Conservation (phyloP, 2,113 vertebrate genomes). For the Bufo gargarizans region DNA sequence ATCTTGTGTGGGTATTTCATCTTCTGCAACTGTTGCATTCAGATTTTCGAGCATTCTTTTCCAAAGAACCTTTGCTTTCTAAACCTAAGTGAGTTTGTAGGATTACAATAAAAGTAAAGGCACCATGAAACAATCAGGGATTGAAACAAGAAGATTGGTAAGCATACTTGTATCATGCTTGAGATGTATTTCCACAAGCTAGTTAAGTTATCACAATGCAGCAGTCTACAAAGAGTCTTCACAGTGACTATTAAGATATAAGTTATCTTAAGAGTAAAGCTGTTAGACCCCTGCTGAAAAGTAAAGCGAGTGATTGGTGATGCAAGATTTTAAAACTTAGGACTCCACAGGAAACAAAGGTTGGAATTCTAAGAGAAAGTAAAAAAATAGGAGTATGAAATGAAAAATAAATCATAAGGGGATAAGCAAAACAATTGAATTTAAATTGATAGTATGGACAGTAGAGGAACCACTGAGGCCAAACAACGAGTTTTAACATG, state of each 20-base stretch:
- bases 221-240: constrained; percentile 38
- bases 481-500: constrained; percentile 58
- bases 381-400: constrained; percentile 54
- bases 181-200: constrained; percentile 51
- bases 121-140: constrained; percentile 34
- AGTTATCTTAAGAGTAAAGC: constrained; percentile 56
- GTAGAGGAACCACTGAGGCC: constrained; percentile 53
- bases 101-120: not conserved
- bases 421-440: constrained; percentile 60
- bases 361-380: constrained; percentile 51
- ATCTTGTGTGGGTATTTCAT: not conserved
- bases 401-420: constrained; percentile 59
- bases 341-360: constrained; percentile 57
- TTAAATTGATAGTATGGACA: constrained; percentile 59
- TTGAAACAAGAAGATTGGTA: constrained; percentile 46
- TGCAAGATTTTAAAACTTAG: constrained; percentile 58
- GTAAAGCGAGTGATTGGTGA: constrained; percentile 57
- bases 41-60: not conserved
- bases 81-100: not conserved
- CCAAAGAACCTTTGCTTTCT: not conserved
- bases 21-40: not conserved
- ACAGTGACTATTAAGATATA: constrained; percentile 59
- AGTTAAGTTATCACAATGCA: constrained; percentile 40
- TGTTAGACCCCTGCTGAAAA: constrained; percentile 58
- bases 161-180: constrained; percentile 44